Conservation (phyloP, 2,113 vertebrate genomes). For the Dasypus novemcinctus region DNA sequence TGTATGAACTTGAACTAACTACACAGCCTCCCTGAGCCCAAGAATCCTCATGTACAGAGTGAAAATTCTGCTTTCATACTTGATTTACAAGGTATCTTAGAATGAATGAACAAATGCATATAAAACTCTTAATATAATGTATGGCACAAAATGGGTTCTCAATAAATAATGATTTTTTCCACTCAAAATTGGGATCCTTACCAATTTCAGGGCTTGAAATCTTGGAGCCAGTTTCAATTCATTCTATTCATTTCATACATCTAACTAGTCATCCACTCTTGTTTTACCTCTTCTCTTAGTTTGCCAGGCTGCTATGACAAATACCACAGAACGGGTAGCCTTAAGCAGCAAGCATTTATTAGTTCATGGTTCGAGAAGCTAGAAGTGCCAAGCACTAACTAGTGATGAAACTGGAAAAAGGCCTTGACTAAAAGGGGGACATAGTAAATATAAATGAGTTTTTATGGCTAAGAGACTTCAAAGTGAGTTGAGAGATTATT, state of each 20-base stretch:
- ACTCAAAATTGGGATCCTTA: background rate
- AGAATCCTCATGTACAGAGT: background rate
- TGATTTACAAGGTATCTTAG: background rate
- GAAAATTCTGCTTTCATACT: background rate
- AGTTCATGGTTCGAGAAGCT: no score
- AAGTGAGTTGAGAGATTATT: no score
- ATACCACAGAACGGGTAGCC: no score
- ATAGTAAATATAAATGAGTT: no score
- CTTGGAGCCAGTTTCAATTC: background rate
- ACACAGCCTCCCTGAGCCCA: background rate
- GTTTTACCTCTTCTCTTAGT: background rate
- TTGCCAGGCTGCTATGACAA: no score
- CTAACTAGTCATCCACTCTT: background rate
- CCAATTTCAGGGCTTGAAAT: background rate
- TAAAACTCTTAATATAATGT: background rate
- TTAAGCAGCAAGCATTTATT: no score
- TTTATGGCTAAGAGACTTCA: no score
- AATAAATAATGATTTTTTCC: background rate
- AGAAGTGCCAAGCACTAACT: no score
- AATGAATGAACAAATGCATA: background rate
- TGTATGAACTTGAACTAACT: background rate
- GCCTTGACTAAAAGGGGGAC: no score
- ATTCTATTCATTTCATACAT: background rate
- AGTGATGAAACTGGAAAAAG: no score
- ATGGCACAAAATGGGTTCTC: background rate